Evolutionary conservation across 2,113 vertebrate species (phyloP).

Genomic region (Vulpes lagopus): DNA sequence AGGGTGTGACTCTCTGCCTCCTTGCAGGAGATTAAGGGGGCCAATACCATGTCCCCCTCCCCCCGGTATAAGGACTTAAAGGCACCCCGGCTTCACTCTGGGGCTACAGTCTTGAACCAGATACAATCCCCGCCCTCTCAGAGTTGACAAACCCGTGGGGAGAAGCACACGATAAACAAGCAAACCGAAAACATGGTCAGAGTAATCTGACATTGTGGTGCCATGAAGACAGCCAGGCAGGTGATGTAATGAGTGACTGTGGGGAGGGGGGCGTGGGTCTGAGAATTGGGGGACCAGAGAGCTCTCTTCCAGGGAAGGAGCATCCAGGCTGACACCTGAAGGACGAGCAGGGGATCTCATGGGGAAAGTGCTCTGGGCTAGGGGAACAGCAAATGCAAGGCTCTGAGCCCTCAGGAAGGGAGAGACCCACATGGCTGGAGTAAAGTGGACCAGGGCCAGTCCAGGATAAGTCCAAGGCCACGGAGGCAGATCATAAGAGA

Average conservation of each 20-base stretch:
- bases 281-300: background rate
- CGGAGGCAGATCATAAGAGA: background rate
- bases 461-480: background rate
- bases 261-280: no score
- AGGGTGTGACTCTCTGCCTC: background rate
- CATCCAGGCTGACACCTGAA: background rate
- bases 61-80: background rate
- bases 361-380: background rate
- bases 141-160: background rate
- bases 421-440: rapidly evolving
- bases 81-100: no score
- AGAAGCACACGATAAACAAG: background rate
- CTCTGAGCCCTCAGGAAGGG: background rate
- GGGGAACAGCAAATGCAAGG: background rate
- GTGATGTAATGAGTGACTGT: background rate
- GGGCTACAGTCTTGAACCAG: background rate
- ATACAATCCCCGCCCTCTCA: background rate
- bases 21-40: background rate
- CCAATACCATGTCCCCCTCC: background rate
- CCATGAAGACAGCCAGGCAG: background rate
- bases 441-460: background rate
- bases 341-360: background rate
- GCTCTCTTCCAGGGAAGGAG: background rate
- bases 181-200: background rate
- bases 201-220: background rate